Base-by-base conservation (phyloP, 2,888 invertebrate species). In the Microplitis deprimator region DNA sequence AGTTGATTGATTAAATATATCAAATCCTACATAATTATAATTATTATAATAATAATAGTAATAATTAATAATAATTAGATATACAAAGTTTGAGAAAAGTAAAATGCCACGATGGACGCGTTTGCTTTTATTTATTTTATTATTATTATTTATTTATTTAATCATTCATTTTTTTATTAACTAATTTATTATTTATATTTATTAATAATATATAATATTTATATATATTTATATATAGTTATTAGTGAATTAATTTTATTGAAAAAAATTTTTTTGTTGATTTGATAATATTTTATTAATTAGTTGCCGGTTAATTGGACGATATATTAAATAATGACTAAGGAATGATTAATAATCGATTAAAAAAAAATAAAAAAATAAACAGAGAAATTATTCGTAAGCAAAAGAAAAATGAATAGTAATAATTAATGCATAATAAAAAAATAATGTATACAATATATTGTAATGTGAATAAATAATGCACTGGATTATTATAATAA, bases 1-100 rank as follows among this genome's bases (percentile, higher is more conserved):
- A 50, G 3, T 50, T 13, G 50, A 80, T 80, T 74, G 79, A 79
- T 81, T 79, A 81, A 80, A 79, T 80, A 80, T 81, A 29, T 81
- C 79, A 81, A 78, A 41, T 69, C 73, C 79, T 81, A 81, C 80
- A 50, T 8, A 50, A 50, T 50, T 13, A 50, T 50, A 13, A 50
- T 50, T 13, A 50, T 50, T 50, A 50, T 50, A 50, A 13, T 50
- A 50, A 41, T 41, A 41, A 6, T 41, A 29, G 4, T 29, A 29
- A 29, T 29, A 41, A 41, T 41, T 41, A 41, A 50, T 78, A 77
- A 80, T 79, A 79, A 77, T 75, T 80, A 80, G 80, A 79, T 81
- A 62, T n/a, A 81, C 79, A 81, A 78, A 80, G 79, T 77, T 50
- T 73, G 74, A 75, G 71, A 77, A 65, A 77, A 77, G 76, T 79